Evolutionary conservation across 2,888 invertebrate genomes (phyloP).

Genomic region (Nemoura dubitans): DNA sequence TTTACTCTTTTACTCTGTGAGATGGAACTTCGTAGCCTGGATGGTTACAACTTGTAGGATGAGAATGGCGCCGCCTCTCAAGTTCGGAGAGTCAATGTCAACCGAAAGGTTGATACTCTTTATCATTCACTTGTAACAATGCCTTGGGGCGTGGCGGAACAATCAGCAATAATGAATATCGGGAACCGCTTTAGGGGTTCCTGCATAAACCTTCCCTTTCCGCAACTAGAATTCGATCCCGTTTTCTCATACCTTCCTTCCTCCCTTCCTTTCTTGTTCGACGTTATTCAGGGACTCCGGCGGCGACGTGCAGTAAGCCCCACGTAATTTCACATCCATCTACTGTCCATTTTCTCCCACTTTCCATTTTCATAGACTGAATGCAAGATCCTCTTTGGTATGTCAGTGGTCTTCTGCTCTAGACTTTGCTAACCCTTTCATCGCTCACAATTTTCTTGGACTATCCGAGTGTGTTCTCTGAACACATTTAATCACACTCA

Average conservation of each 20-base stretch:
- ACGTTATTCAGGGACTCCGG: not conserved
- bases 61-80: not conserved
- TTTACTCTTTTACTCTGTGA: too few relatives aligned
- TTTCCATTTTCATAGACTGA: not conserved
- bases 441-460: conserved; percentile 25
- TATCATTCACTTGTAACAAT: conserved; percentile 38
- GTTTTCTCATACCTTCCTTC: not conserved
- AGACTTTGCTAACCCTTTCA: conserved; percentile 27
- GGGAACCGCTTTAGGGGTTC: conserved; percentile 40
- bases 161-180: conserved; percentile 40
- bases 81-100: conserved; percentile 1
- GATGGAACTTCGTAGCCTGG: too few relatives aligned
- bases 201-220: not conserved
- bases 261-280: not conserved
- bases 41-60: too few relatives aligned
- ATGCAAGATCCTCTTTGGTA: not conserved
- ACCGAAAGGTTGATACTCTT: conserved; percentile 9
- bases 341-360: not conserved
- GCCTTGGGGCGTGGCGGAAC: conserved; percentile 31
- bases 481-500: not conserved
- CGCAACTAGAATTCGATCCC: not conserved
- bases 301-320: not conserved
- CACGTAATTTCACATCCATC: not conserved
- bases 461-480: not conserved
- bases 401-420: conserved; percentile 32